A percentile compares a stretch with the other conserved stretches of the same genome.
phyloP scores from a whole-genome alignment of 2,888 invertebrate genomes.

The Drosophila anomalipes region DNA sequence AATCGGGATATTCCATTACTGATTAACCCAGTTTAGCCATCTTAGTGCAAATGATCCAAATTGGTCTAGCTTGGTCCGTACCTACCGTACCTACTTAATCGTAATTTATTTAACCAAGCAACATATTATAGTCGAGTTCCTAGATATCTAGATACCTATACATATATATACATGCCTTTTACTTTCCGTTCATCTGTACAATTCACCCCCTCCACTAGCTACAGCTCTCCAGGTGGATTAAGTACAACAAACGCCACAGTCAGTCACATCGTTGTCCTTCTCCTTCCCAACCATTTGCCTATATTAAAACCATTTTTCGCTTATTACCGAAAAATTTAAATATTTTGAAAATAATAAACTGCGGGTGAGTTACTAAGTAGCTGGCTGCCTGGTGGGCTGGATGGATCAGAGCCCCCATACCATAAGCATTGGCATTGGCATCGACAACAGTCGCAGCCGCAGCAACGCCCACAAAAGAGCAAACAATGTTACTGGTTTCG shows the following conservation, averaged over 20 bases:
- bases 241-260: slow-evolving; percentile 43
- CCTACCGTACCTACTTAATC: background rate
- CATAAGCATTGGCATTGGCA: slow-evolving; percentile 30
- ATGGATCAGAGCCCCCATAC: slow-evolving; percentile 8
- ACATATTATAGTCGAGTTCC: background rate
- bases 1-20: background rate
- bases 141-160: background rate
- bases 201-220: background rate
- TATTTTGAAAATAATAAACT: slow-evolving; percentile 84
- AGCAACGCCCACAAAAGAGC: slow-evolving; percentile 63
- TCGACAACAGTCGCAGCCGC: slow-evolving; percentile 36
- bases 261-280: slow-evolving; percentile 60
- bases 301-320: slow-evolving; percentile 81
- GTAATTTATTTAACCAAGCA: background rate
- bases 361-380: slow-evolving; percentile 84
- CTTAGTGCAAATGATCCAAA: background rate
- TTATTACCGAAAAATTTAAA: slow-evolving; percentile 83
- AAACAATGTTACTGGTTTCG: slow-evolving; percentile 59
- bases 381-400: slow-evolving; percentile 38
- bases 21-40: background rate
- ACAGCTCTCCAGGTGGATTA: slow-evolving; percentile 50
- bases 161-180: background rate
- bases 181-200: slow-evolving; percentile 1
- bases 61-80: background rate
- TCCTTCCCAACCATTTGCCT: slow-evolving; percentile 52